Evolutionary conservation across 2,797 vertebrate genomes (phyloP), one percentile per base, ranked within the genome.

Genomic region (Monodelphis domestica): DNA sequence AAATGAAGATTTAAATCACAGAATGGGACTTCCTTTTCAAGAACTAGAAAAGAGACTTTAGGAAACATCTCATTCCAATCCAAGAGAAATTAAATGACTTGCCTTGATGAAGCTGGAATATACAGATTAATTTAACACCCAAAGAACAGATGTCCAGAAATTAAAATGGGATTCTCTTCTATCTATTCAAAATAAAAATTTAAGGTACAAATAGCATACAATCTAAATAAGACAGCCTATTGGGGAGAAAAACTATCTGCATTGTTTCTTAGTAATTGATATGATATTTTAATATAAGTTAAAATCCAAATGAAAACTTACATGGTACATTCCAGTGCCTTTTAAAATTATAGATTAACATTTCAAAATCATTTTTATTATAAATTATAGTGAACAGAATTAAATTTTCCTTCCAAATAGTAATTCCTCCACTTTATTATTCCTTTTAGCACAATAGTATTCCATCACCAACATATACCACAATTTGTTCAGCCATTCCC

Each of bases 171-270:
- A 53, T 95, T 89, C 38, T 45, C 51, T 91, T 87, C 94, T 92
- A 78, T 54, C 90, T 5, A 3, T 84, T 38, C 38, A 88, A 89
- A 94, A 90, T 90, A 91, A 93, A 95, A 93, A 91, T 70, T 94
- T 94, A 89, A 95, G n/a, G 15, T 92, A 53, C 17, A 94, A 94
- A 93, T 95, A 53, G 30, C 38, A 70, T 94, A 5, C 21, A 92
- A 92, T 11, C 57, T 95, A 95, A 87, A 78, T 91, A 95, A 94
- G 53, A 56, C 87, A 52, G 63, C 24, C 91, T 96, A 95, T 33
- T 92, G 87, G 87, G 15, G 55, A 57, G 90, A 94, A 97, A 70
- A 53, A 91, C 94, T 50, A 89, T 95, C 95, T 96, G 84, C n/a
- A 91, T 2, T 90, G 84, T 70, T 89, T 93, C 45, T 88, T 92